These are phyloP conservation scores for Amphipoea oculea DNA, from an alignment of 2,888 invertebrate species.

Conservation along the genomic window DNA sequence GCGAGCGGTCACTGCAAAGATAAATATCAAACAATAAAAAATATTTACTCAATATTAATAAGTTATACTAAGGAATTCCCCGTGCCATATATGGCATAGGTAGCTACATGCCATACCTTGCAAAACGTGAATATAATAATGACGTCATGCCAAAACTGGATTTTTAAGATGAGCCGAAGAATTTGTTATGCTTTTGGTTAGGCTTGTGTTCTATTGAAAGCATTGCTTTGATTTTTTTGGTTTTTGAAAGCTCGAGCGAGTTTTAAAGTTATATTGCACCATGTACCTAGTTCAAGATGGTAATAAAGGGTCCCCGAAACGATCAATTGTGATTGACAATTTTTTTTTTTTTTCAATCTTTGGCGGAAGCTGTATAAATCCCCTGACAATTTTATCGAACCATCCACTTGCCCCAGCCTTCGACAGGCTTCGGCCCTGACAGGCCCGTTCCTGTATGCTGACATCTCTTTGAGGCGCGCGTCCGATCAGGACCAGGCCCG, in stretches of 20 bases:
- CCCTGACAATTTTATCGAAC: too few relatives aligned
- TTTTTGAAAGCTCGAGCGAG: neutral
- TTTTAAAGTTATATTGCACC: neutral
- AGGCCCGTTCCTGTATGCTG: too few relatives aligned
- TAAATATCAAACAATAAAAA: constrained; percentile 19
- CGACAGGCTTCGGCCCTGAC: fast-evolving
- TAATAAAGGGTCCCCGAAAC: neutral
- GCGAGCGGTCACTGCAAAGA: constrained; percentile 16
- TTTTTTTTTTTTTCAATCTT: too few relatives aligned
- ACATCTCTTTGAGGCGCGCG: too few relatives aligned
- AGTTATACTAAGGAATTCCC: constrained; percentile 29
- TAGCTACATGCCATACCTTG: neutral
- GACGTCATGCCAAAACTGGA: constrained; percentile 35
- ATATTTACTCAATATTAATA: constrained; percentile 21
- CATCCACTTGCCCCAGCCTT: too few relatives aligned
- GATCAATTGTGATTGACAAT: too few relatives aligned
- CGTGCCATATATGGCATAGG: neutral
- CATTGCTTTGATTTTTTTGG: neutral
- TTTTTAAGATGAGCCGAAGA: constrained; percentile 13
- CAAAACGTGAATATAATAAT: constrained; percentile 17
- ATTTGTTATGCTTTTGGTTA: constrained; percentile 7
- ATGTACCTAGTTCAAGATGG: neutral
- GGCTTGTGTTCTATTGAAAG: too few relatives aligned
- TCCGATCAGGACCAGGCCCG: too few relatives aligned
- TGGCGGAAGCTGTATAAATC: too few relatives aligned